Base-by-base conservation (phyloP, 2,797 vertebrate species). In the Tokudaia muenninki region DNA sequence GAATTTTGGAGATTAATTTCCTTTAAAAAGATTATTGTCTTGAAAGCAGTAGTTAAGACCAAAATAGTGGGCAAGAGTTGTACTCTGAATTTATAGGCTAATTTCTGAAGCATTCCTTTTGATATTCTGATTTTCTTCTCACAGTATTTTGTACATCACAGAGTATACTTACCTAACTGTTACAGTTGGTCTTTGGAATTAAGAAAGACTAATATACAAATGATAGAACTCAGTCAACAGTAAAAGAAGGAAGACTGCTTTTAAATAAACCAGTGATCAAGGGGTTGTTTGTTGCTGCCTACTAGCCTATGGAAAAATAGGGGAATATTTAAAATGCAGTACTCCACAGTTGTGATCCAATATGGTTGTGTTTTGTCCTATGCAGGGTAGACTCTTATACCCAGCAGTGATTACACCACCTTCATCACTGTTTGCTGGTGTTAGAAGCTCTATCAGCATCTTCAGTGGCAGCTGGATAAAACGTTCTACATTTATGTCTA, bases 401-500 rank as follows among this genome's bases (percentile, higher is more conserved):
- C 75, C 65, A 92, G 74, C 72, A 96, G 82, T 97, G 92, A 97
- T 97, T 97, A 95, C 80, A 84, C 19, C 81, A 22, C 41, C 22
- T 16, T 95, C 59, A 95, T 96, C 93, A 88, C 17, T 94, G 67
- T 26, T 13, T 95, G n/a, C 29, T 97, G 63, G 79, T 55, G 59
- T 90, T 78, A 96, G 77, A 95, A 97, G 83, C 59, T 92, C 80
- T 95, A 93, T 96, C 90, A 95, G 83, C 52, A 97, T 95, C 65
- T 95, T 94, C 41, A 79, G 14, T 86, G 67, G 83, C 83, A 96
- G 80, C 72, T 97, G 79, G 93, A 96, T 94, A 93, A 92, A 87
- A 97, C 91, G 75, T 77, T 93, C 91, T 87, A 79, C 81, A 77
- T 96, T 97, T 95, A 96, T 95, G 78, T 97, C 90, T 41, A 92